Evolutionary conservation across 2,888 invertebrate genomes (phyloP).

Genomic region (Sarcophaga variegata): DNA sequence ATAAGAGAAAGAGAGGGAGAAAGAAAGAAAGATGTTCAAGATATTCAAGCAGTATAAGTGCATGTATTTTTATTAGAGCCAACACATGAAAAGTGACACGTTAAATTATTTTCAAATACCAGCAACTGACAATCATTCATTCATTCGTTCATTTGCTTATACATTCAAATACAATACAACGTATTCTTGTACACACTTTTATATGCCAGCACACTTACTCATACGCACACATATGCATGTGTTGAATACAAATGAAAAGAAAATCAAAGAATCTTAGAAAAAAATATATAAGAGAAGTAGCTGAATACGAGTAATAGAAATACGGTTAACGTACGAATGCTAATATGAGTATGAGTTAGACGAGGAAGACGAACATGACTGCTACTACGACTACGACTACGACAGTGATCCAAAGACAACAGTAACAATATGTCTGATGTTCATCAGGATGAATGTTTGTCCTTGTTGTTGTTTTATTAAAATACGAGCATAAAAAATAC

Average conservation of each 20-base stretch:
- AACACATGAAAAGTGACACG: constrained; percentile 55
- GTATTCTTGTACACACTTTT: too few species aligned
- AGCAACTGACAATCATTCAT: constrained; percentile 24
- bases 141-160: background rate
- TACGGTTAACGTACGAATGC: background rate
- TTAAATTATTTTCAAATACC: constrained; percentile 64
- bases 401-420: too few species aligned
- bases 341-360: background rate
- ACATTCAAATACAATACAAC: too few species aligned
- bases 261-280: background rate
- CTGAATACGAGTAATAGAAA: background rate
- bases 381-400: too few species aligned
- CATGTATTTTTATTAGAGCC: constrained; percentile 40
- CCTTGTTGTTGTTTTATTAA: background rate
- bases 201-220: background rate
- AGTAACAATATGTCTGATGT: too few species aligned
- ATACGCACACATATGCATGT: constrained; percentile 3
- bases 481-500: constrained; percentile 20
- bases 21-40: too few species aligned
- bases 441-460: background rate
- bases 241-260: constrained; percentile 4
- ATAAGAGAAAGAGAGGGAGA: too few species aligned
- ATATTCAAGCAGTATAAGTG: constrained; percentile 13
- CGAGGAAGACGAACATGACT: background rate
- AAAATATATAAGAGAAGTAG: background rate